These are phyloP conservation scores for Cichladusa arquata DNA, from an alignment of 2,113 vertebrate genomes.

Conservation along the genomic window DNA sequence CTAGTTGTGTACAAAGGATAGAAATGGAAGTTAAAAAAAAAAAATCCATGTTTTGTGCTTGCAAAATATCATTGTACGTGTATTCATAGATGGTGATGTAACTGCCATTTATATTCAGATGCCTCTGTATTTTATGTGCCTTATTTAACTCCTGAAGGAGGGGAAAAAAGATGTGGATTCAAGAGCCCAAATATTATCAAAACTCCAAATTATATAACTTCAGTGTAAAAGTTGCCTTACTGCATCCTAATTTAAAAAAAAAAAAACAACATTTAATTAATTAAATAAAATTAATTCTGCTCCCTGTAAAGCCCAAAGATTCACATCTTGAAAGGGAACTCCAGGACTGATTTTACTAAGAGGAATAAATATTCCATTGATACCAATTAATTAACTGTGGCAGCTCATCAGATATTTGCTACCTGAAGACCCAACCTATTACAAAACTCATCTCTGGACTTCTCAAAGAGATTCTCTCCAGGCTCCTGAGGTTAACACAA, in stretches of 20 bases:
- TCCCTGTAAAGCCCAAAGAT: not conserved
- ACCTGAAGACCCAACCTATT: not conserved
- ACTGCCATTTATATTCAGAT: too few species aligned
- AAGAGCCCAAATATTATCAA: not conserved
- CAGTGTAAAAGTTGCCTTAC: not conserved
- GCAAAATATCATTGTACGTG: not conserved
- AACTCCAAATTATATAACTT: not conserved
- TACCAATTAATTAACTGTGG: not conserved
- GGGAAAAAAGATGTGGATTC: too few species aligned
- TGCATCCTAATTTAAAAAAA: not conserved
- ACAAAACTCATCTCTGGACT: not conserved
- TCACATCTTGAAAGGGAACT: not conserved
- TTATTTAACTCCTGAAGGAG: too few species aligned
- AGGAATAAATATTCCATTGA: not conserved
- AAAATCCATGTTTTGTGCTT: not conserved
- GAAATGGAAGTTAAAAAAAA: not conserved
- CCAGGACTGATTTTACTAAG: not conserved
- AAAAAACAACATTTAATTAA: not conserved
- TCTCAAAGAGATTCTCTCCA: not conserved
- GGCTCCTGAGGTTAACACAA: not conserved
- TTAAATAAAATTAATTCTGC: not conserved
- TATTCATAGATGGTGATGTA: too few species aligned
- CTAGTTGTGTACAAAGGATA: not conserved
- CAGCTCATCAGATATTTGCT: not conserved
- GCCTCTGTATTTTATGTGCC: too few species aligned